Percentiles rank a stretch among this genome's conserved stretches.
These are phyloP conservation scores for Lasioglossum lativentre DNA, from an alignment of 2,888 invertebrate genomes.

Conservation along the genomic window DNA sequence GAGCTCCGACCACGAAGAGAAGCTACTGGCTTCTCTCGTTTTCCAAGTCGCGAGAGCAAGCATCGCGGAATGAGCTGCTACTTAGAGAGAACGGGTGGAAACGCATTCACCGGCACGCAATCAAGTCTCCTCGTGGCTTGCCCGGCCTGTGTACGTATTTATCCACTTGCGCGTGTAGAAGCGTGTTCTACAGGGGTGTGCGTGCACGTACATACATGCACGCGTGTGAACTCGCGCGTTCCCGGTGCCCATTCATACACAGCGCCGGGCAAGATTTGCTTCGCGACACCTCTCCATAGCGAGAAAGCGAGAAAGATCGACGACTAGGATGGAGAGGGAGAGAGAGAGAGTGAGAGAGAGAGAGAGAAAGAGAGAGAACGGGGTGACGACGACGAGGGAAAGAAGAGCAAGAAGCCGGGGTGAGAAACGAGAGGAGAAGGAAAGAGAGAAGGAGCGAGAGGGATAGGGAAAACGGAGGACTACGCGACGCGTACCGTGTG, in stretches of 20 bases:
- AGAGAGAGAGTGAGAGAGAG: background rate
- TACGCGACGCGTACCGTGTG: conserved; percentile 63
- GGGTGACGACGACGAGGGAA: conserved; percentile 27
- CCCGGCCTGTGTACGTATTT: conserved; percentile 30
- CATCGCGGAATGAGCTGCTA: conserved; percentile 79
- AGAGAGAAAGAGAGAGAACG: background rate
- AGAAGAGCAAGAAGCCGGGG: conserved; percentile 16
- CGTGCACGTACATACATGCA: background rate
- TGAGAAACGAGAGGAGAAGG: conserved; percentile 17
- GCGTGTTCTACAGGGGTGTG: conserved; percentile 27
- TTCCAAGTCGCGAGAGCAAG: conserved; percentile 69
- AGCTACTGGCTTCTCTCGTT: conserved; percentile 58
- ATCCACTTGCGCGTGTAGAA: conserved; percentile 43
- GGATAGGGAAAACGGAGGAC: conserved; percentile 52
- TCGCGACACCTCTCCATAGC: conserved; percentile 31
- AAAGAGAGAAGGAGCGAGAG: conserved; percentile 39
- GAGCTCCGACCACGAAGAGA: conserved; percentile 41
- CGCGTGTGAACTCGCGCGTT: conserved; percentile 31
- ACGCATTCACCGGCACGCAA: conserved; percentile 77
- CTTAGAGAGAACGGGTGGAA: conserved; percentile 75
- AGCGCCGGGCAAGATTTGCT: conserved; percentile 48
- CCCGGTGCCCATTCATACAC: conserved; percentile 46
- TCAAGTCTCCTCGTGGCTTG: conserved; percentile 71
- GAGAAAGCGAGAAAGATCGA: conserved; percentile 13
- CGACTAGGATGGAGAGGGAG: background rate